Evolutionary conservation across 1,140 invertebrate genomes (phyloP).

Genomic region (Heliconius eleuchia): DNA sequence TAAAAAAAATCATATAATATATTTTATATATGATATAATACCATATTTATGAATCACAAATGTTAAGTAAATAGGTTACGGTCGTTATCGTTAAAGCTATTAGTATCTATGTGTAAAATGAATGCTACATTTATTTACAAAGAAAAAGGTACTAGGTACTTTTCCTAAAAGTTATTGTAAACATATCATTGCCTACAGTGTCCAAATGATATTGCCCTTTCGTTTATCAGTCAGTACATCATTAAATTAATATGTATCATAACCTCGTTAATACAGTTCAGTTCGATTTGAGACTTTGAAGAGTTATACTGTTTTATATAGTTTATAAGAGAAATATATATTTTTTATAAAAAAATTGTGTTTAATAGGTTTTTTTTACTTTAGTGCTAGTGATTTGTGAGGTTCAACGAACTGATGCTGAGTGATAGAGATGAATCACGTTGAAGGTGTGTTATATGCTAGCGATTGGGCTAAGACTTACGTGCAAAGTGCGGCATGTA

Average conservation of each 20-base stretch:
- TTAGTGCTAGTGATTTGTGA: background rate
- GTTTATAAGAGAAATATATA: background rate
- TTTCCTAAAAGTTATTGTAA: constrained; percentile 44
- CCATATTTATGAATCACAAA: background rate
- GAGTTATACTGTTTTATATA: constrained; percentile 5
- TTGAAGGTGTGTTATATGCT: background rate
- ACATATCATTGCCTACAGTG: constrained; percentile 26
- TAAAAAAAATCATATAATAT: background rate
- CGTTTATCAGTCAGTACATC: constrained; percentile 43
- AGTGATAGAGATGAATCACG: background rate
- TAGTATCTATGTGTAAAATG: constrained; percentile 16
- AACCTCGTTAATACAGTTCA: constrained; percentile 29
- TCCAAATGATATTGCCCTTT: constrained; percentile 34
- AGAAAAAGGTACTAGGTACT: constrained; percentile 41
- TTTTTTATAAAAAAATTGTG: background rate
- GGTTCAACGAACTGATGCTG: constrained; percentile 2
- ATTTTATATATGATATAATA: background rate
- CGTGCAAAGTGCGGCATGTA: background rate
- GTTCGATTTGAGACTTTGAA: constrained; percentile 29
- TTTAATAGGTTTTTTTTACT: constrained; percentile 4
- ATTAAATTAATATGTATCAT: constrained; percentile 40
- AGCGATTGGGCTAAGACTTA: background rate
- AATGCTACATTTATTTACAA: constrained; percentile 22
- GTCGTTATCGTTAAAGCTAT: constrained; percentile 25
- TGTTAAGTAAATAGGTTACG: constrained; percentile 17